Base-by-base conservation (phyloP, 2,113 vertebrate species). In the Neolamprologus cancellatus region DNA sequence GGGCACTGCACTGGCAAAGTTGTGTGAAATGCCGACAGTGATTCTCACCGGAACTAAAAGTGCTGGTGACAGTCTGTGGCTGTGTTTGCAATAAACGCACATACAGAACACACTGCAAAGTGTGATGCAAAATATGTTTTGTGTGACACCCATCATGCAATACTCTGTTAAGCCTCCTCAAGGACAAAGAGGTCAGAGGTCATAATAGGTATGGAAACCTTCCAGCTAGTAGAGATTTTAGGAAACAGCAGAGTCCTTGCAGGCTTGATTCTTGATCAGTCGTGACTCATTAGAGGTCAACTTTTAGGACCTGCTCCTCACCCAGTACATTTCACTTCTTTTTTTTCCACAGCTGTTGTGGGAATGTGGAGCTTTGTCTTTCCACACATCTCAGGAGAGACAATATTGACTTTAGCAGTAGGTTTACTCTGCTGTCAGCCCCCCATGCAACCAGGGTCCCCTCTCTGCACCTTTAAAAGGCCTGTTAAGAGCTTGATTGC, bases 1-100 rank as follows among this genome's bases (percentile, higher is more conserved):
- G n/a, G n/a, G n/a, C n/a, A n/a, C n/a, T n/a, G n/a, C n/a, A n/a
- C 87, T 93, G 81, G 82, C 87, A 69, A 7, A 18, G 83, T 41
- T 41, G 78, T 88, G 84, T 88, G 88, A 93, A 94, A 95, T 93
- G 71, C 89, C 90, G 86, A 78, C 57, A 80, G 87, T 82, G 87
- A 50, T 41, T 88, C 61, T 82, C 41, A 10, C 71, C 14, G 5
- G 69, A 90, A 91, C 66, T 89, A 85, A 85, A 85, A 34, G 57
- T 48, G 78, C 82, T 76, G 50, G 13, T 81, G 78, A 82, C 7
- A 18, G 80, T 61, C 28, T 81, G n/a, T 61, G 64, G 46, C 46
- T 64, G 76, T 50, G 44, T 86, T 74, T 79, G 46, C 50, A 66
- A 9, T 15, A 66, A 64, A 79, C 3, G 18, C 14, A 74, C 23